These are phyloP conservation scores for Volucella zonaria DNA, from an alignment of 2,888 invertebrate genomes.

Conservation along the genomic window DNA sequence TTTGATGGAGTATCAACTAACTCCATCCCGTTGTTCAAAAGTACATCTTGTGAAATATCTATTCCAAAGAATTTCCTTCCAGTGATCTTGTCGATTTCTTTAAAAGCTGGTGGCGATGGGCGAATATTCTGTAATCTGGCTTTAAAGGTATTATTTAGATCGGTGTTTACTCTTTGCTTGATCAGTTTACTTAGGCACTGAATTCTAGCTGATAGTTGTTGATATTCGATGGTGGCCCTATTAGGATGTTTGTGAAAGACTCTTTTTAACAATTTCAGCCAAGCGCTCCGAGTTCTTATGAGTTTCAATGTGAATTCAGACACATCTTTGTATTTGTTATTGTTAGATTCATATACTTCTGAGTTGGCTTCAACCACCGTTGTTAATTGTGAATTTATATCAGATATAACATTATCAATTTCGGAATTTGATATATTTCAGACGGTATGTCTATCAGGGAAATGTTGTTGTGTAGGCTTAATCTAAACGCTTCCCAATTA, in stretches of 20 bases:
- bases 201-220: slow-evolving; percentile 18
- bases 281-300: neutral
- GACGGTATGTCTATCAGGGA: too few species aligned
- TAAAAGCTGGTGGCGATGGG: slow-evolving; percentile 7
- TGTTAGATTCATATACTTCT: neutral
- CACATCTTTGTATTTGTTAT: slow-evolving; percentile 8
- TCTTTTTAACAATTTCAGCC: slow-evolving; percentile 6
- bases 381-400: too few species aligned
- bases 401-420: too few species aligned
- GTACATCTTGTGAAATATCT: slow-evolving; percentile 21
- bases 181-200: slow-evolving; percentile 13
- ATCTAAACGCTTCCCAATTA: slow-evolving; percentile 16
- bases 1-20: slow-evolving; percentile 15
- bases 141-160: slow-evolving; percentile 13
- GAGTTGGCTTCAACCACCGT: too few species aligned
- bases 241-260: slow-evolving; percentile 7
- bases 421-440: too few species aligned
- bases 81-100: neutral
- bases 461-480: too few species aligned
- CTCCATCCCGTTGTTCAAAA: neutral
- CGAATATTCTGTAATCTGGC: neutral
- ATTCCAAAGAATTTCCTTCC: neutral
- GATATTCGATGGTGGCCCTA: slow-evolving; percentile 11
- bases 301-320: slow-evolving; percentile 16
- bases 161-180: slow-evolving; percentile 15